Percentiles rank a stretch among this genome's conserved stretches.
These are phyloP conservation scores for Centropus unirufus DNA, from an alignment of 2,113 vertebrate genomes.

Conservation along the genomic window DNA sequence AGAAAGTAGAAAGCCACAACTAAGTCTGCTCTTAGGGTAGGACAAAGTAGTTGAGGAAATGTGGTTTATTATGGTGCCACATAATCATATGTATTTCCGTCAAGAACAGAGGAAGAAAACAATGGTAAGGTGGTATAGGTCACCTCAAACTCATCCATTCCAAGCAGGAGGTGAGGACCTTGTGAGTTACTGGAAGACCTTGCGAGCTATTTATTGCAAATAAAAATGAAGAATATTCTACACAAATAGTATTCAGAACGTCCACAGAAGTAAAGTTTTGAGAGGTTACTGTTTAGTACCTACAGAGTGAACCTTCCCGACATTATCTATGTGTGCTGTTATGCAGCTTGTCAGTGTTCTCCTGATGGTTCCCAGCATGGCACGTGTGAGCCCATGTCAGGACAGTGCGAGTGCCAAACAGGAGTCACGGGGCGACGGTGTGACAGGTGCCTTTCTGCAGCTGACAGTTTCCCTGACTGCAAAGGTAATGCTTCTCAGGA, in stretches of 20 bases:
- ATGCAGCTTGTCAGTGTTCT: constrained; percentile 84
- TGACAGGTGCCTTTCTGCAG: constrained; percentile 79
- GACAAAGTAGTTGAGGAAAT: background rate
- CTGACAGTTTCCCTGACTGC: constrained; percentile 81
- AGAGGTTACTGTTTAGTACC: background rate
- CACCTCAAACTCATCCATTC: background rate
- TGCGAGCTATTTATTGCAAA: background rate
- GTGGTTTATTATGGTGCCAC: background rate
- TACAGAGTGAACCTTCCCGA: background rate
- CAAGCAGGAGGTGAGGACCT: background rate
- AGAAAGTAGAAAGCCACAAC: background rate
- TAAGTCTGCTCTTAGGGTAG: background rate
- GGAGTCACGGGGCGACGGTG: constrained; percentile 82
- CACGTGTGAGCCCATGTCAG: constrained; percentile 74
- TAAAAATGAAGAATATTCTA: background rate
- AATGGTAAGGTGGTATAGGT: background rate
- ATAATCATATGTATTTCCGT: background rate
- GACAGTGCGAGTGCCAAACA: constrained; percentile 82
- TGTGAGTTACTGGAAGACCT: background rate
- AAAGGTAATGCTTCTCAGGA: constrained; percentile 70
- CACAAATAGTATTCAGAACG: background rate
- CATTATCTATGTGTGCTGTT: background rate
- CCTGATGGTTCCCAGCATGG: constrained; percentile 73
- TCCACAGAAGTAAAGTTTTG: background rate
- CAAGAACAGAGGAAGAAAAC: background rate